Percentiles rank a stretch among this genome's conserved stretches.
Conservation (phyloP, 2,888 invertebrate species). For the Dioctria rufipes region DNA sequence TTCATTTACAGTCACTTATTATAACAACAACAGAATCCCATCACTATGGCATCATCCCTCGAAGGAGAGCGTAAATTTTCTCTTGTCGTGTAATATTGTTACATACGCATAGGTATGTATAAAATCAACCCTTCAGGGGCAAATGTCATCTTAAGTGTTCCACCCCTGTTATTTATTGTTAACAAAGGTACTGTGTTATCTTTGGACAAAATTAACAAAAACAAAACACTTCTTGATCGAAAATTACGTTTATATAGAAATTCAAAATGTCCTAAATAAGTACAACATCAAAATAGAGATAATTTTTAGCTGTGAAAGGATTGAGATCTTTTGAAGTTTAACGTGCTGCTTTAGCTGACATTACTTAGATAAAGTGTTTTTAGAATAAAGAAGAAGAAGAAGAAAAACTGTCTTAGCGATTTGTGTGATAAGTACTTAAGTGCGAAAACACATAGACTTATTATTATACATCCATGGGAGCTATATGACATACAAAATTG, state of each 20-base stretch:
- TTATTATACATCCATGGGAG: not conserved
- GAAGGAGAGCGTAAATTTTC: slow-evolving; percentile 18
- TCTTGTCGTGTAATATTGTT: not conserved
- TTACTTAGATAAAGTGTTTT: not conserved
- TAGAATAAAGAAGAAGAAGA: too few species aligned
- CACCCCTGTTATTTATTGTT: not conserved
- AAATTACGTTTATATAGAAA: not conserved
- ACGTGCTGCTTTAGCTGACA: not conserved
- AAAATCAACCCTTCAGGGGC: not conserved
- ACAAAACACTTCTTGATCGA: slow-evolving; percentile 35
- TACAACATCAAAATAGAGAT: too few species aligned
- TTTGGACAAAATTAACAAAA: slow-evolving; percentile 50
- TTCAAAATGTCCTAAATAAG: not conserved
- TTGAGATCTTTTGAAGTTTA: not conserved
- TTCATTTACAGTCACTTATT: slow-evolving; percentile 57
- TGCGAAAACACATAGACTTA: not conserved
- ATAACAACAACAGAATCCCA: slow-evolving; percentile 16
- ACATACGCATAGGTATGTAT: too few species aligned
- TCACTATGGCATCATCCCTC: slow-evolving; percentile 47
- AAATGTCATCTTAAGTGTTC: slow-evolving; percentile 1
- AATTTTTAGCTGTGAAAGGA: too few species aligned
- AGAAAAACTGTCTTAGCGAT: not conserved
- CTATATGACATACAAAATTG: not conserved
- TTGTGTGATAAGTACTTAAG: slow-evolving; percentile 11
- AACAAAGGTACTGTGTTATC: slow-evolving; percentile 51